These are phyloP conservation scores for Drosophila anomelani DNA, from an alignment of 2,888 invertebrate species.

Conservation along the genomic window DNA sequence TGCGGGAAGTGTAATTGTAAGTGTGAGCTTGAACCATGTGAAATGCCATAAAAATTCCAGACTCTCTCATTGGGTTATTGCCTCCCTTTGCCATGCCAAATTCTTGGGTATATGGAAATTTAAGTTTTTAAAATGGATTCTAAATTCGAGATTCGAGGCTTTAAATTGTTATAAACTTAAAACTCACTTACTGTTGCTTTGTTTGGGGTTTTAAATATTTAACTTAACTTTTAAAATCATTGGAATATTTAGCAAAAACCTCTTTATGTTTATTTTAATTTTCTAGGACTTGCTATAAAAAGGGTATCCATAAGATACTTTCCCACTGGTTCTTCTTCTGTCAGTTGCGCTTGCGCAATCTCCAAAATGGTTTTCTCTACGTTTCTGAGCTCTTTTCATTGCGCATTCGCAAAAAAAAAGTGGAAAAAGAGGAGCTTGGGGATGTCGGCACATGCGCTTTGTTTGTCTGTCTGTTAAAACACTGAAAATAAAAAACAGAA, in stretches of 20 bases:
- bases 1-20: slow-evolving; percentile 52
- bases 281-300: too few species aligned
- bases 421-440: slow-evolving; percentile 7
- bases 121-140: neutral
- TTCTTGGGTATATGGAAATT: neutral
- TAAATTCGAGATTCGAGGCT: neutral
- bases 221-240: fast-evolving
- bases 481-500: slow-evolving; percentile 2
- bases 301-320: slow-evolving; percentile 4
- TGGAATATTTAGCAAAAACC: neutral
- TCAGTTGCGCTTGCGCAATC: slow-evolving; percentile 70
- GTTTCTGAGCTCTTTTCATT: slow-evolving; percentile 61
- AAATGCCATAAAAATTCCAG: slow-evolving; percentile 76
- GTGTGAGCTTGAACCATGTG: slow-evolving; percentile 56
- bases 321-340: slow-evolving; percentile 1
- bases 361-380: slow-evolving; percentile 55
- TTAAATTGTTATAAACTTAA: neutral
- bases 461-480: slow-evolving; percentile 33
- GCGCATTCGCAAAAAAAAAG: slow-evolving; percentile 67
- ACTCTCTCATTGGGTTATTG: slow-evolving; percentile 7
- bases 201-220: neutral
- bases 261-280: neutral
- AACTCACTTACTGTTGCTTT: neutral
- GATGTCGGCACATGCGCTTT: slow-evolving; percentile 52
- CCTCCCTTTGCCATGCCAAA: slow-evolving; percentile 1